These are phyloP conservation scores for Platyscapa corneri DNA, from an alignment of 1,140 invertebrate genomes.

Conservation along the genomic window DNA sequence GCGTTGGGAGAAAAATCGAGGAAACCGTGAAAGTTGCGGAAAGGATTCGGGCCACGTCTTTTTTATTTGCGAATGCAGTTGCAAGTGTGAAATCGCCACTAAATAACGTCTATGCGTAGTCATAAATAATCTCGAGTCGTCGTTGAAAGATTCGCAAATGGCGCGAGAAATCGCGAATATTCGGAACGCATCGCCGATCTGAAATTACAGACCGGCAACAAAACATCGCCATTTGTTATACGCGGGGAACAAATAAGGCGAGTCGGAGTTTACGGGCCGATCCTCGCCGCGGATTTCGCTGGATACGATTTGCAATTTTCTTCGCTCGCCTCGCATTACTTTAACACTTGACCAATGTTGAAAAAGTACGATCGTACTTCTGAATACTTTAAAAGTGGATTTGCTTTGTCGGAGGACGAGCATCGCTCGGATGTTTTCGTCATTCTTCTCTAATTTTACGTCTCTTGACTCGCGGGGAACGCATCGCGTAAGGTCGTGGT, in stretches of 20 bases:
- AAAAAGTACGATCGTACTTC: no score
- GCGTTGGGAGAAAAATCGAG: no score
- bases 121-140: neutral
- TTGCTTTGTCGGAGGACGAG: no score
- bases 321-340: no score
- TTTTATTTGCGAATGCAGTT: neutral
- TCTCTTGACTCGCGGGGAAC: no score
- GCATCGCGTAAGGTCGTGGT: no score
- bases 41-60: neutral
- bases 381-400: no score
- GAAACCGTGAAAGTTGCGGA: neutral
- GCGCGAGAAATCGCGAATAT: conserved; percentile 14
- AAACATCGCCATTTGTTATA: neutral
- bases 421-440: no score
- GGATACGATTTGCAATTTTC: neutral
- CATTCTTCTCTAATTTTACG: no score
- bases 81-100: neutral
- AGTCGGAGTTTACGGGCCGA: neutral
- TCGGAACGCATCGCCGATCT: neutral
- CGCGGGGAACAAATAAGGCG: neutral
- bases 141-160: neutral
- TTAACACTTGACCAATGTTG: no score
- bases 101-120: neutral
- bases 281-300: neutral
- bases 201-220: conserved; percentile 8